Evolutionary conservation across 2,113 vertebrate species (phyloP).

Genomic region (Hemicordylus capensis): DNA sequence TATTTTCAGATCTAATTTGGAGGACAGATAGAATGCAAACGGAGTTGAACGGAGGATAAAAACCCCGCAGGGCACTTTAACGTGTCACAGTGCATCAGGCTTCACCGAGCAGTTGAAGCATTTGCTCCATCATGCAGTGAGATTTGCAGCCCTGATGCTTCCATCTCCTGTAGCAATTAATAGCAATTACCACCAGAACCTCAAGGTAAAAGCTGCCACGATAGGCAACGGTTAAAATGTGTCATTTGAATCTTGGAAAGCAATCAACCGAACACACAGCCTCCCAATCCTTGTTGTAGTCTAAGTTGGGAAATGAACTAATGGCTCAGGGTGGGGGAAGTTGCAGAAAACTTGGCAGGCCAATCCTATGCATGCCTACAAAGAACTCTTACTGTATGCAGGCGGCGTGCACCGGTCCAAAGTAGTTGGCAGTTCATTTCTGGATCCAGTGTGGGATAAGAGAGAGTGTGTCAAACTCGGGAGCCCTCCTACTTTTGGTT

Average conservation of each 20-base stretch:
- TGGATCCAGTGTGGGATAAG: too few relatives aligned
- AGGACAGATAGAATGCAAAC: not conserved
- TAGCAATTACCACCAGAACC: conserved; percentile 21
- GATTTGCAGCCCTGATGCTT: not conserved
- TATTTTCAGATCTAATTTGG: conserved; percentile 25
- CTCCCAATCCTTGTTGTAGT: not conserved
- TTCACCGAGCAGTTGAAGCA: conserved; percentile 10
- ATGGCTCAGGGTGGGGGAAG: not conserved
- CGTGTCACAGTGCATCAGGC: not conserved
- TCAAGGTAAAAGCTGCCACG: conserved; percentile 24
- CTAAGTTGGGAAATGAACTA: not conserved
- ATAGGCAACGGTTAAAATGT: not conserved
- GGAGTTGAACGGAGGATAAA: conserved; percentile 14
- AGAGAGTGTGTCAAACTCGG: too few relatives aligned
- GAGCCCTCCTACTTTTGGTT: too few relatives aligned
- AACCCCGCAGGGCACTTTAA: not conserved
- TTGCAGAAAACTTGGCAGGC: not conserved
- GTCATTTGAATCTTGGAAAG: conserved; percentile 7
- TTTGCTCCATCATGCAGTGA: not conserved
- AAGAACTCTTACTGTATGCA: not conserved
- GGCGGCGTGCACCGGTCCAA: not conserved
- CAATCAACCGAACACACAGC: not conserved
- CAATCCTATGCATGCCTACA: not conserved
- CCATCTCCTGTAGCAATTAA: conserved; percentile 18
- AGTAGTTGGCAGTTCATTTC: not conserved